Evolutionary conservation across 2,797 vertebrate genomes (phyloP), one percentile per base, ranked within the genome.

Genomic region (Cygnus olor): DNA sequence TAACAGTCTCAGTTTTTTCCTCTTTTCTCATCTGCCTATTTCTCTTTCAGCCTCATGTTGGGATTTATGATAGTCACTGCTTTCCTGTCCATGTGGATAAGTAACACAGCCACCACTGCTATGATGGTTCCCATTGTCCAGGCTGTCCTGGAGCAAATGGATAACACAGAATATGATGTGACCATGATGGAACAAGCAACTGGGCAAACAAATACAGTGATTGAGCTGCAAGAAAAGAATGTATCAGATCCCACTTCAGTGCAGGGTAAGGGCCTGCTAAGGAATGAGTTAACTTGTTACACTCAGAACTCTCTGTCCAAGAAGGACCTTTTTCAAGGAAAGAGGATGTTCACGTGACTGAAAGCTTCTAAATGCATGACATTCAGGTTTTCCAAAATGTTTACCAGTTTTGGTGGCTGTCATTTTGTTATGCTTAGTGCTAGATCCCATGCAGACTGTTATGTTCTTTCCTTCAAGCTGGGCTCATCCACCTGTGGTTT

Each of bases 51-150:
- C 65, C 96, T 99, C 93, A 99, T 99, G 99, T 90, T 99, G 96
- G 99, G 99, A 58, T 99, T 99, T 96, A 99, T 99, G 99, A 53
- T 97, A 1, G 98, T 99, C 93, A 99, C 99, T 0, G 98, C 99
- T 57, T 99, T 99, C 96, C 97, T 99, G 85, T 99, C 99, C 95
- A 99, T 99, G 99, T 99, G 99, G 99, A 99, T 99, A 98, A 99
- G 99, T 96, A 99, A 99, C 98, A 99, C 99, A 0, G 99, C 99
- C 44, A 99, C 99, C 87, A 99, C 99, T 0, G 99, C 99, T 89
- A 99, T 99, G 99, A 99, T 99, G 99, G 98, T 99, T 78, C 99
- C 99, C 64, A 99, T 99, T 16, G 98, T 99, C 66, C 99, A 99
- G 95, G 99, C 99, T 1, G 98, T 99, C 82, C 95, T 99, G 82